Evolutionary conservation across 2,797 vertebrate genomes (phyloP).

Genomic region (Enteromius radiatus): DNA sequence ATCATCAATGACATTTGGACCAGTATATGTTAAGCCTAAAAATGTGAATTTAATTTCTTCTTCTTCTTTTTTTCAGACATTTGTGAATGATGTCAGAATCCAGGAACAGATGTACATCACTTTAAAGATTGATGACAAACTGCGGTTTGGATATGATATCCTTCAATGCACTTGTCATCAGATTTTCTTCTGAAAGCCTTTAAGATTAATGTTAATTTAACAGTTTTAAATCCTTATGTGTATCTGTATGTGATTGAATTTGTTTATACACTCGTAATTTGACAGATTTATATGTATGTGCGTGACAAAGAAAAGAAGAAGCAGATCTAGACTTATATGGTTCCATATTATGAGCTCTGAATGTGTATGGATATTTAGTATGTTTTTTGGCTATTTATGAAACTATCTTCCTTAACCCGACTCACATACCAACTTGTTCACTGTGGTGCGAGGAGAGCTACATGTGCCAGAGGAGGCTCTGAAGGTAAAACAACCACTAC

Average conservation of each 20-base stretch:
- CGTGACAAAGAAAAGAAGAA: not conserved
- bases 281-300: not conserved
- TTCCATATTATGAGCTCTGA: not conserved
- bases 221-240: not conserved
- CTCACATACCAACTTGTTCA: slow-evolving; percentile 98
- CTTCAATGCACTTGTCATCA: slow-evolving; percentile 72
- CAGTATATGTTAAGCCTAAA: not conserved
- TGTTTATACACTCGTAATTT: not conserved
- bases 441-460: slow-evolving; percentile 93
- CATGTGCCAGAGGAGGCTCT: slow-evolving; percentile 97
- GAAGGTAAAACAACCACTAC: slow-evolving; percentile 78
- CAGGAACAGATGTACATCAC: slow-evolving; percentile 98
- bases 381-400: slow-evolving; percentile 1
- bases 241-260: slow-evolving; percentile 4
- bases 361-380: not conserved
- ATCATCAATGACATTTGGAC: no score
- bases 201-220: not conserved
- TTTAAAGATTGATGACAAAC: slow-evolving; percentile 95
- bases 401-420: slow-evolving; percentile 79
- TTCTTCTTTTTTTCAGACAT: slow-evolving; percentile 81
- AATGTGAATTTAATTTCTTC: not conserved
- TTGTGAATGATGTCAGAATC: slow-evolving; percentile 97
- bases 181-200: not conserved
- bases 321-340: not conserved
- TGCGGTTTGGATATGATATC: slow-evolving; percentile 99